Percentiles rank a stretch among this genome's conserved stretches.
These are phyloP conservation scores for Pachycephus smyrnensis DNA, from an alignment of 2,888 invertebrate genomes.

Conservation along the genomic window DNA sequence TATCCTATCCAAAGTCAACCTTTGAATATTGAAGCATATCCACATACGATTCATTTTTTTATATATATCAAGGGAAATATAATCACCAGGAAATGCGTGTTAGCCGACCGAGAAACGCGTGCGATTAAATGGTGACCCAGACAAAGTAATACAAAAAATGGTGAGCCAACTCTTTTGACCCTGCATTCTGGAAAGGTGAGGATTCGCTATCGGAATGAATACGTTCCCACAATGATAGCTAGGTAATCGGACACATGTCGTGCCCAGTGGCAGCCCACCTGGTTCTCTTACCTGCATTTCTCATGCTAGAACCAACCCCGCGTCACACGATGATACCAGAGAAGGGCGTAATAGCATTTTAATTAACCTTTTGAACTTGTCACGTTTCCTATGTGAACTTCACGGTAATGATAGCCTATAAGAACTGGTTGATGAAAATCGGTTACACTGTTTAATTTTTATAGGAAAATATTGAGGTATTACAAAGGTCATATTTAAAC, in stretches of 20 bases:
- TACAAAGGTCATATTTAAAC: background rate
- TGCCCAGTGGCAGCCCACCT: constrained; percentile 52
- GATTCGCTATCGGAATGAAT: constrained; percentile 33
- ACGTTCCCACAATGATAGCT: constrained; percentile 60
- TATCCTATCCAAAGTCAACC: background rate
- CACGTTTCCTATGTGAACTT: constrained; percentile 13
- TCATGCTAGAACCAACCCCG: constrained; percentile 47
- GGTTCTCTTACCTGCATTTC: constrained; percentile 51
- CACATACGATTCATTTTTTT: background rate
- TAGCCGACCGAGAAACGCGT: background rate
- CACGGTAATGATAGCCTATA: background rate
- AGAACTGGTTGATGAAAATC: background rate
- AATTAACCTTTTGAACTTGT: constrained; percentile 35
- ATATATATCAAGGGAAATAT: background rate
- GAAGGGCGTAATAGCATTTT: constrained; percentile 38
- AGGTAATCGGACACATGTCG: constrained; percentile 59
- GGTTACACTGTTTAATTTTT: background rate
- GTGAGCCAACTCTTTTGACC: background rate
- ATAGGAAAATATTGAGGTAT: background rate
- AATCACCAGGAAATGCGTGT: background rate
- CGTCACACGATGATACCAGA: constrained; percentile 37
- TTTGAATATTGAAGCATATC: background rate
- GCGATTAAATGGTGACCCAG: background rate
- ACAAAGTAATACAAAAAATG: background rate
- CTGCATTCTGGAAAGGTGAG: background rate